A percentile compares a stretch with the other conserved stretches of the same genome.
Conservation (phyloP, 2,888 invertebrate species). For the Leptopilina syphax region DNA sequence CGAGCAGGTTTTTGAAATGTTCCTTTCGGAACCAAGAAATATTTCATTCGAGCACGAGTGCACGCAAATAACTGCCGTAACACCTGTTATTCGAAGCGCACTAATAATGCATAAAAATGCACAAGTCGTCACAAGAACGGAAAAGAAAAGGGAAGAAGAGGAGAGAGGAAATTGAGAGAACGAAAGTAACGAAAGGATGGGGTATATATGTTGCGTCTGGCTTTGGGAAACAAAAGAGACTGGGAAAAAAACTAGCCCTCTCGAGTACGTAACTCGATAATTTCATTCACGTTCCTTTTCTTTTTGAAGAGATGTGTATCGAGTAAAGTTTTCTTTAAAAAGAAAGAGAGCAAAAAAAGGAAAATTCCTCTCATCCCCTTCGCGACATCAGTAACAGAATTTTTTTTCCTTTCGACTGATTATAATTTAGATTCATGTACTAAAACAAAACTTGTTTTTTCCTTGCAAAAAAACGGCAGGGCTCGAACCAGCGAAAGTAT, state of each 20-base stretch:
- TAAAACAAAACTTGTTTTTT: too few species aligned
- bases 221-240: constrained; percentile 14
- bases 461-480: too few species aligned
- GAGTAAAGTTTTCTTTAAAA: constrained; percentile 8
- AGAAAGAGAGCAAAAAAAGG: too few species aligned
- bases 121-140: constrained; percentile 25
- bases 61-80: constrained; percentile 19
- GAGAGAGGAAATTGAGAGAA: constrained; percentile 28
- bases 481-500: too few species aligned
- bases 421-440: neutral
- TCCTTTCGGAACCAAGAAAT: constrained; percentile 18
- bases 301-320: constrained; percentile 8
- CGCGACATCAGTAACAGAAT: neutral
- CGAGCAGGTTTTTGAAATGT: constrained; percentile 9
- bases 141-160: constrained; percentile 3
- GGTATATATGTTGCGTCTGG: constrained; percentile 25
- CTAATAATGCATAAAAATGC: constrained; percentile 40
- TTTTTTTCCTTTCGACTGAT: neutral
- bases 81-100: constrained; percentile 27
- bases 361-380: neutral
- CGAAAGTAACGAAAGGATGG: constrained; percentile 22
- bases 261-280: constrained; percentile 31
- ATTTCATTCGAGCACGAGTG: constrained; percentile 21
- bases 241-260: constrained; percentile 14
- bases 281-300: constrained; percentile 27